A percentile compares a stretch with the other conserved stretches of the same genome.
Conservation (phyloP, 2,797 vertebrate genomes). For the Tenualosa thibaudeaui region DNA sequence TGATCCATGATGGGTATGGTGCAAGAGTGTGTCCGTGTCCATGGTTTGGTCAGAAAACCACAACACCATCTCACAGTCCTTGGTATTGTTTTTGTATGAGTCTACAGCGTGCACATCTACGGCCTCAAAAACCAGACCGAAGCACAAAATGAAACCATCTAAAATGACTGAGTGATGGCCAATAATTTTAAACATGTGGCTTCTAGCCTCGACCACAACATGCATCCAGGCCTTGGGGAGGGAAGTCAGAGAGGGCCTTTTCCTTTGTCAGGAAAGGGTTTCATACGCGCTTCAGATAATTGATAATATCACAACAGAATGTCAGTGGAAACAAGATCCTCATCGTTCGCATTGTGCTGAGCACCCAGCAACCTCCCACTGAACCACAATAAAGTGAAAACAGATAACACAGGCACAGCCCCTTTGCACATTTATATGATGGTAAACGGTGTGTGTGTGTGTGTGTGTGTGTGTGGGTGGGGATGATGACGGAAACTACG, state of each 20-base stretch:
- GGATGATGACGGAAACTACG: not conserved
- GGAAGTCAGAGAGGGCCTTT: not conserved
- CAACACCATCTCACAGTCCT: not conserved
- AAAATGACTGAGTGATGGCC: not conserved
- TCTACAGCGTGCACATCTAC: not conserved
- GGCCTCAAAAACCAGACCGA: not conserved
- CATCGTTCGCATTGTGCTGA: slow-evolving; percentile 43
- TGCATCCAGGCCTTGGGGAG: not conserved
- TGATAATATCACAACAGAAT: slow-evolving; percentile 38
- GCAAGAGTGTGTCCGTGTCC: not conserved
- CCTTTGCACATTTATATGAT: slow-evolving; percentile 7
- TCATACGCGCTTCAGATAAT: not conserved
- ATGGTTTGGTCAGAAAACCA: not conserved
- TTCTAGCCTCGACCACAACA: not conserved
- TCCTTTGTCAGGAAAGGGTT: slow-evolving; percentile 23
- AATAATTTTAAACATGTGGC: slow-evolving; percentile 8
- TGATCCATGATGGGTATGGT: not conserved
- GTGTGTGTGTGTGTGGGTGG: not conserved
- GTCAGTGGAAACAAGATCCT: slow-evolving; percentile 39
- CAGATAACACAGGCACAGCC: slow-evolving; percentile 34
- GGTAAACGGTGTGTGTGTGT: slow-evolving; percentile 13
- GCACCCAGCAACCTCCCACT: slow-evolving; percentile 32
- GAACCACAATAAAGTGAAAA: slow-evolving; percentile 47
- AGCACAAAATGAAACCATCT: not conserved
- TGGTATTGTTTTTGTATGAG: not conserved